Conservation (phyloP, 2,113 vertebrate genomes). For the Thunnus maccoyii region DNA sequence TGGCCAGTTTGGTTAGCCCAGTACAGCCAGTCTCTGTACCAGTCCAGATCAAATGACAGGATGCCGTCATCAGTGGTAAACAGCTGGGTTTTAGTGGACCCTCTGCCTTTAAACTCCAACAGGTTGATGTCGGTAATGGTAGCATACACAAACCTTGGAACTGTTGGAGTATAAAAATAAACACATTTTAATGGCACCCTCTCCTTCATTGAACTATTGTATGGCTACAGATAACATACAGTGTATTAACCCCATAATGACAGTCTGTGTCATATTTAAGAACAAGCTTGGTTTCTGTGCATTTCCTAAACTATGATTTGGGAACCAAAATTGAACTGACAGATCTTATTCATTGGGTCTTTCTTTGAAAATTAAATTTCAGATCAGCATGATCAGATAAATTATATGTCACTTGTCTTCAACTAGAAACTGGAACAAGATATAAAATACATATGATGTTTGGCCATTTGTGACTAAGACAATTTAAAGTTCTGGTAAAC, state of each 20-base stretch:
- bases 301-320: no score
- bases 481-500: slow-evolving; percentile 42
- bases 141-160: slow-evolving; percentile 86
- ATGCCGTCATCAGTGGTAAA: slow-evolving; percentile 80
- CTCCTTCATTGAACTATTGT: no score
- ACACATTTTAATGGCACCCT: neutral
- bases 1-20: slow-evolving; percentile 87
- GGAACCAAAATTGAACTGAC: neutral
- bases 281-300: no score
- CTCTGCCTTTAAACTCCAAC: slow-evolving; percentile 82
- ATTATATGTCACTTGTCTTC: neutral
- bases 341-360: no score
- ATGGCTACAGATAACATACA: no score
- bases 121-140: slow-evolving; percentile 79
- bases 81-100: slow-evolving; percentile 62
- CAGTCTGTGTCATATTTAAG: no score
- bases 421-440: neutral
- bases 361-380: neutral
- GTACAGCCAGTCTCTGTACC: slow-evolving; percentile 87
- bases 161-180: slow-evolving; percentile 63
- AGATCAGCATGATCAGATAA: neutral
- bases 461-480: neutral
- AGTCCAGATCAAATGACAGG: slow-evolving; percentile 89
- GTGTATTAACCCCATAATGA: neutral
- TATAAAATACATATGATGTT: neutral